Percentiles rank a stretch among this genome's conserved stretches.
phyloP scores from a whole-genome alignment of 2,888 invertebrate species.

The Torymus auratus region DNA sequence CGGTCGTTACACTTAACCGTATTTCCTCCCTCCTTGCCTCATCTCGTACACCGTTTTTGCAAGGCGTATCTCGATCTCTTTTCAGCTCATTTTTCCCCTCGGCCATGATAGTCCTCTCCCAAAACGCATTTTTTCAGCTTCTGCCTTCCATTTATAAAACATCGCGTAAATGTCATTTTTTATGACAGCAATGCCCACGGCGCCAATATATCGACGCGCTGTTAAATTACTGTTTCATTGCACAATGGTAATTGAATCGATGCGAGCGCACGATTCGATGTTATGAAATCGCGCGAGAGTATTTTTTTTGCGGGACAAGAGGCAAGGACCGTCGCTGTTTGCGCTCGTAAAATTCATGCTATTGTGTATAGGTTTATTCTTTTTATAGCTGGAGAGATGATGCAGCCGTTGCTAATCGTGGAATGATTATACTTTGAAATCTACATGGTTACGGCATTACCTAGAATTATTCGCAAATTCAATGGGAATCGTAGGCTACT shows the following conservation, averaged over 20 bases:
- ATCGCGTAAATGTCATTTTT: no score
- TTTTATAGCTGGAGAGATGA: not conserved
- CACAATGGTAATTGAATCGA: slow-evolving; percentile 34
- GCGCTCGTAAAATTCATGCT: slow-evolving; percentile 14
- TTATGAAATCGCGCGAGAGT: slow-evolving; percentile 16
- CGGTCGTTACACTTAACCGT: slow-evolving; percentile 22
- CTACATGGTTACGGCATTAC: no score
- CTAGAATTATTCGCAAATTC: no score
- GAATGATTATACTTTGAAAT: no score
- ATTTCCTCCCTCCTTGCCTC: not conserved
- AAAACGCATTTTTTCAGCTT: no score
- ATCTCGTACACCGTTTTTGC: not conserved
- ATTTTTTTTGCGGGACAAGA: not conserved
- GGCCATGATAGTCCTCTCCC: no score
- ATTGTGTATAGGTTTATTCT: not conserved
- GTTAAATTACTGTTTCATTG: not conserved
- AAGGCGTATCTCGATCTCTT: not conserved
- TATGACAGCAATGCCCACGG: no score
- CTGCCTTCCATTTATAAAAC: no score
- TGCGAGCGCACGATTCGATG: not conserved
- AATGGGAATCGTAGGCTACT: no score
- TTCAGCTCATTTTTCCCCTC: not conserved
- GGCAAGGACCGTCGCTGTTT: not conserved
- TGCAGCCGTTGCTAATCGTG: not conserved
- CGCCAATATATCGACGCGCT: not conserved